These are phyloP conservation scores for Gisinianus flammeolus DNA, from an alignment of 2,888 invertebrate genomes.

Conservation along the genomic window DNA sequence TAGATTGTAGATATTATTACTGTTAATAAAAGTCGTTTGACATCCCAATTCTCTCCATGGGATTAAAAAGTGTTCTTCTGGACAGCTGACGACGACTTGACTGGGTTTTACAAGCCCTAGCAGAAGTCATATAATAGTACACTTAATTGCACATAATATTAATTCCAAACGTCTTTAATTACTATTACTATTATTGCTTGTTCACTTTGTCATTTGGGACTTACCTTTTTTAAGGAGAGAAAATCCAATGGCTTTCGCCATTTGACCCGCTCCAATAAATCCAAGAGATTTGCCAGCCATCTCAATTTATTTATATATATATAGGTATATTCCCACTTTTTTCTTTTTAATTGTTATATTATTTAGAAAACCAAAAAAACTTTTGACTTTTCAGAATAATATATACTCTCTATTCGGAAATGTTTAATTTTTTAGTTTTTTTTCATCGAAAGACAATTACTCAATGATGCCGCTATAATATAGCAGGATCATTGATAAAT, in stretches of 20 bases:
- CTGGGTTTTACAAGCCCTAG: conserved; percentile 46
- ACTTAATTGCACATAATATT: not conserved
- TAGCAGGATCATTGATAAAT: too few relatives aligned
- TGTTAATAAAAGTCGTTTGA: conserved; percentile 42
- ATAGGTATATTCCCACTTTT: too few relatives aligned
- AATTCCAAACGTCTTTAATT: not conserved
- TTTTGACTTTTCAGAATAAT: too few relatives aligned
- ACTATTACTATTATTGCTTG: not conserved
- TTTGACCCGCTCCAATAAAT: conserved; percentile 49
- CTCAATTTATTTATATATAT: too few relatives aligned
- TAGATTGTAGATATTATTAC: conserved; percentile 16
- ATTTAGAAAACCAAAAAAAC: too few relatives aligned
- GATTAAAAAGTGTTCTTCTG: conserved; percentile 43
- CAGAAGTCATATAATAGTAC: not conserved
- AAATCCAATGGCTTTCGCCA: conserved; percentile 51
- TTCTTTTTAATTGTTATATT: too few relatives aligned
- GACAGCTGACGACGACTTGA: conserved; percentile 52
- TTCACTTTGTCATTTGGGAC: not conserved
- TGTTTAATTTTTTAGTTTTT: too few relatives aligned
- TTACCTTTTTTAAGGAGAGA: conserved; percentile 46
- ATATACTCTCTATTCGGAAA: too few relatives aligned
- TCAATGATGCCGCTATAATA: too few relatives aligned
- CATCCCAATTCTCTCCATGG: conserved; percentile 49
- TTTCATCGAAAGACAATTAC: too few relatives aligned
- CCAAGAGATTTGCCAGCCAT: conserved; percentile 19